phyloP scores from a whole-genome alignment of 37 sponge, comb jelly and placozoan genomes.

The Spongilla lacustris region DNA sequence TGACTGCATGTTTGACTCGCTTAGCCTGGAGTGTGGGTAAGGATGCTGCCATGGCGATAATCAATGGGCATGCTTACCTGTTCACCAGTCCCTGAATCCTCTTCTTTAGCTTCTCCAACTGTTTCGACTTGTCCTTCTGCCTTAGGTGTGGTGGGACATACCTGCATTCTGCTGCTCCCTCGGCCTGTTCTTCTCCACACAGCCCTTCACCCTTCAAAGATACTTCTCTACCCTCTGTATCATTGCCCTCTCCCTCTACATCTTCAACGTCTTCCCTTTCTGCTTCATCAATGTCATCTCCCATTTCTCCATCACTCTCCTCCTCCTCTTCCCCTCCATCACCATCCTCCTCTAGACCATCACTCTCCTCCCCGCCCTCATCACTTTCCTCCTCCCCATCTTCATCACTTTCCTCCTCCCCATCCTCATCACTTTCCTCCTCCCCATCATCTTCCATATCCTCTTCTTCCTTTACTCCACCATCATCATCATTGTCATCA shows the following conservation, averaged over 20 bases:
- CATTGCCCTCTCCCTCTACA: slow-evolving; percentile 9
- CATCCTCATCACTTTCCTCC: neutral
- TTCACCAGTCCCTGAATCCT: slow-evolving; percentile 74
- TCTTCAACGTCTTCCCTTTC: slow-evolving; percentile 4
- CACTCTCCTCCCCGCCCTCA: neutral
- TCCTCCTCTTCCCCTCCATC: neutral
- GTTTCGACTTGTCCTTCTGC: neutral
- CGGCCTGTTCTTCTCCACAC: neutral
- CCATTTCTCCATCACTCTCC: neutral
- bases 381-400: slow-evolving; percentile 8
- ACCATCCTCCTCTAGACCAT: neutral
- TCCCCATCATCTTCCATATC: slow-evolving; percentile 17
- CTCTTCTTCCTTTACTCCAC: too few relatives aligned
- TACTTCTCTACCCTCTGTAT: neutral
- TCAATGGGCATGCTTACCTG: slow-evolving; percentile 36
- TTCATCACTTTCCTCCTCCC: neutral
- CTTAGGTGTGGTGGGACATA: slow-evolving; percentile 65
- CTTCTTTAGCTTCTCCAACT: slow-evolving; percentile 33
- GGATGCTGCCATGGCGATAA: neutral
- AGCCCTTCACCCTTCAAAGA: neutral
- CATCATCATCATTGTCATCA: neutral
- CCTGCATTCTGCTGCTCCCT: neutral
- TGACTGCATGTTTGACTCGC: slow-evolving; percentile 71
- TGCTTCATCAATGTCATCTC: slow-evolving; percentile 11
- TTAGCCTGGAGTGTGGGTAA: slow-evolving; percentile 43